Evolutionary conservation across 2,888 invertebrate genomes (phyloP).

Genomic region (Oithona nana): DNA sequence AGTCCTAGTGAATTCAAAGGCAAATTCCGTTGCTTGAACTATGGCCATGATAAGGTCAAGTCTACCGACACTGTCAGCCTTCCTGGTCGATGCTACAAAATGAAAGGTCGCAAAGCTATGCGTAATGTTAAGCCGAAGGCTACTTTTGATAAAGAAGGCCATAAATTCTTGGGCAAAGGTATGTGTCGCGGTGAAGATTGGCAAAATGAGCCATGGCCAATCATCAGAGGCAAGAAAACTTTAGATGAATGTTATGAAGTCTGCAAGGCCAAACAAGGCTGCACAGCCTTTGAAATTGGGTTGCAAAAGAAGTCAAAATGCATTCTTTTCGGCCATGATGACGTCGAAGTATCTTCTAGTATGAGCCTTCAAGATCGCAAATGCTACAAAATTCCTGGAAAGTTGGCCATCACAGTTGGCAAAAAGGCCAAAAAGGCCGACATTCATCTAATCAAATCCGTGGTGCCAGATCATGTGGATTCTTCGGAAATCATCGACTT

Average conservation of each 20-base stretch:
- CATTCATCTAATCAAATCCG: background rate
- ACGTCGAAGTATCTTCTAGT: background rate
- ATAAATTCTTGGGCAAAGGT: background rate
- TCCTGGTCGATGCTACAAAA: background rate
- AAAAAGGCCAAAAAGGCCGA: background rate
- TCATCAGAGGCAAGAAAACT: background rate
- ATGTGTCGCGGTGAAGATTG: conserved; percentile 1
- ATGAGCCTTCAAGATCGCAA: background rate
- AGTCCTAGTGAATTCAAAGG: background rate
- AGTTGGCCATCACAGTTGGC: background rate
- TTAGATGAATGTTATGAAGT: background rate
- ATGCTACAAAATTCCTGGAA: background rate
- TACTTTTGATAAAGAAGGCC: background rate
- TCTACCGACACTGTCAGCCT: background rate
- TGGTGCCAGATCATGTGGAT: background rate
- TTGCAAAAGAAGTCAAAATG: background rate
- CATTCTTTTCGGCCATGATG: background rate
- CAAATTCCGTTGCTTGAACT: conserved; percentile 3
- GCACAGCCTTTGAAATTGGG: conserved; percentile 3
- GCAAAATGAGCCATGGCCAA: background rate
- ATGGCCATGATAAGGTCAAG: conserved; percentile 1
- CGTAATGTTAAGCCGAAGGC: background rate
- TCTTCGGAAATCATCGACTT: background rate
- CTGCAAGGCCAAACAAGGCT: background rate
- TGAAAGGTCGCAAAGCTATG: background rate